phyloP scores from a whole-genome alignment of 2,888 invertebrate species.

The Lasioglossum leucozonium region DNA sequence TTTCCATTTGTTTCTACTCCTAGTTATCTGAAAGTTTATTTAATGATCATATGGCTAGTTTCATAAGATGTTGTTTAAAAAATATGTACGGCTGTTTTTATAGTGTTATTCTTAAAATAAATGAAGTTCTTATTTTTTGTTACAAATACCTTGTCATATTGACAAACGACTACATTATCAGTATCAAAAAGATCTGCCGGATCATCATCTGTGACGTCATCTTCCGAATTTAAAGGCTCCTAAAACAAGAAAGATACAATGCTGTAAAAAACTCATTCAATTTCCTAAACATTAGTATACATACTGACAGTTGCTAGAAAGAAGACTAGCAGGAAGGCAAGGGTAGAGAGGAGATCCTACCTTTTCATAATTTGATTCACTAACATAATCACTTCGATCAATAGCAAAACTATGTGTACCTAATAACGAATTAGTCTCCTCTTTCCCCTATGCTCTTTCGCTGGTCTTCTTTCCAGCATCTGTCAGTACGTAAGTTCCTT shows the following conservation, averaged over 20 bases:
- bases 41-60: not conserved
- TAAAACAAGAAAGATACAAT: constrained; percentile 80
- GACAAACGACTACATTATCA: constrained; percentile 99
- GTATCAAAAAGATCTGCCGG: constrained; percentile 98
- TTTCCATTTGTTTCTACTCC: constrained; percentile 99
- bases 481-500: not conserved
- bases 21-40: constrained; percentile 90
- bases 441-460: not conserved
- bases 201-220: constrained; percentile 99
- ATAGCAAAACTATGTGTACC: not conserved
- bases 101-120: not conserved
- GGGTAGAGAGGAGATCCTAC: too few species aligned
- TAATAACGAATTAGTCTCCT: not conserved
- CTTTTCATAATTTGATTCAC: not conserved
- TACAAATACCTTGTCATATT: constrained; percentile 96
- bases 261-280: not conserved
- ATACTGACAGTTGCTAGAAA: not conserved
- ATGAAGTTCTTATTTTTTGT: constrained; percentile 3
- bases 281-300: not conserved
- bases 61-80: not conserved
- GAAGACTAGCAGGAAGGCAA: not conserved
- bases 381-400: not conserved
- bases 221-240: constrained; percentile 98
- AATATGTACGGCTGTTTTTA: not conserved
- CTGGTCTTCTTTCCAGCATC: not conserved